phyloP scores from a whole-genome alignment of 1,140 invertebrate species.

The Cotesia chilonis region DNA sequence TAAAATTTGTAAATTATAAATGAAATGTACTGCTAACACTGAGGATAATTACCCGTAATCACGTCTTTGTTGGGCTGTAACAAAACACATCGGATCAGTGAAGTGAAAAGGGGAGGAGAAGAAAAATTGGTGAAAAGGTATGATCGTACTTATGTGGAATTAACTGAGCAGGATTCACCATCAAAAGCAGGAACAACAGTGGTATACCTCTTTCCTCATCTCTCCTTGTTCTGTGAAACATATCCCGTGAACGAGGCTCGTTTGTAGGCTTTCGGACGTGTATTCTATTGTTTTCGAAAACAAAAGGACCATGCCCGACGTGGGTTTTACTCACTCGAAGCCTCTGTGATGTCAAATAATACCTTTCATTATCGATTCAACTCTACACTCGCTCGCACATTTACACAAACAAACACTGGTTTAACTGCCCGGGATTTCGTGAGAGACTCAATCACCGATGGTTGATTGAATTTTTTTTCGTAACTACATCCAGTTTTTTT shows the following conservation, averaged over 20 bases:
- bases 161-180: slow-evolving; percentile 14
- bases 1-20: neutral
- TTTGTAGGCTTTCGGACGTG: slow-evolving; percentile 18
- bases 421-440: too few relatives aligned
- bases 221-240: neutral
- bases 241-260: slow-evolving; percentile 7
- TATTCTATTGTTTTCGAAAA: slow-evolving; percentile 22
- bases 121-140: neutral
- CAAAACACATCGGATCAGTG: slow-evolving; percentile 5
- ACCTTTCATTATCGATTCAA: slow-evolving; percentile 13
- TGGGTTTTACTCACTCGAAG: slow-evolving; percentile 4
- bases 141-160: slow-evolving; percentile 19
- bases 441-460: slow-evolving; percentile 10
- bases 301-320: slow-evolving; percentile 20
- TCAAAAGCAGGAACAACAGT: slow-evolving; percentile 4
- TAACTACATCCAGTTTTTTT: neutral
- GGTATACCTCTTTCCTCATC: neutral
- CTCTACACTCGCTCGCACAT: neutral
- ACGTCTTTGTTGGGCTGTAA: slow-evolving; percentile 10
- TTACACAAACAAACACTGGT: too few relatives aligned
- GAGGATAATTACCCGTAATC: slow-evolving; percentile 28
- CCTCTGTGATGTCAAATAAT: slow-evolving; percentile 9
- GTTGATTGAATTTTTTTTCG: slow-evolving; percentile 4
- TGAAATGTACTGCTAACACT: neutral
- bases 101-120: neutral